A percentile compares a stretch with the other conserved stretches of the same genome.
These are phyloP conservation scores for Nesidiocoris tenuis DNA, from an alignment of 2,888 invertebrate genomes.

Conservation along the genomic window DNA sequence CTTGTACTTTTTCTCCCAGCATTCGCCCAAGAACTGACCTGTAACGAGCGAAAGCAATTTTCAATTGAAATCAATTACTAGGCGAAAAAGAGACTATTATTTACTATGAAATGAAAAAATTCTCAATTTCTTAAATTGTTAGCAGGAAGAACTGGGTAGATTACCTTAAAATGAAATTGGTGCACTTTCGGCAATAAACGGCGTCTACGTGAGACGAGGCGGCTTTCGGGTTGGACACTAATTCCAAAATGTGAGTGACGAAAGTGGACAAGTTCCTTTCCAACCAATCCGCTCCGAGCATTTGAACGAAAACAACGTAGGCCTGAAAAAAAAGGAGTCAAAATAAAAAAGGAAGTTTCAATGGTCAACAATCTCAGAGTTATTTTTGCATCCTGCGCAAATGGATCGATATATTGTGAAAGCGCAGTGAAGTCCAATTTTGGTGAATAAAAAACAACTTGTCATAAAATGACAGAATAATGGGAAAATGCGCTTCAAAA, in stretches of 20 bases:
- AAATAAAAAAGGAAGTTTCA: no score
- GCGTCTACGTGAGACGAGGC: constrained; percentile 96
- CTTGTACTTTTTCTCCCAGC: constrained; percentile 95
- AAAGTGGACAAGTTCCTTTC: constrained; percentile 86
- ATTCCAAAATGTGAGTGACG: constrained; percentile 84
- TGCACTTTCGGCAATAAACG: constrained; percentile 95
- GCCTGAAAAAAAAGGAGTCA: constrained; percentile 66
- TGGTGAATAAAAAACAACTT: no score
- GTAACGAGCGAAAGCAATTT: not conserved
- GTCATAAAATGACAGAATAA: no score
- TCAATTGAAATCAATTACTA: no score
- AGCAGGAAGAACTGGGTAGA: no score
- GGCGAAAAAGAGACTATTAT: no score
- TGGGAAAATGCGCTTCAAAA: no score
- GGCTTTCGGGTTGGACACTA: constrained; percentile 89
- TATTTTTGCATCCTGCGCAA: not conserved
- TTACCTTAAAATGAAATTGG: constrained; percentile 83
- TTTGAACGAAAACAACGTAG: constrained; percentile 92
- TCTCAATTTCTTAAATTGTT: not conserved
- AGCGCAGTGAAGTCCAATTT: no score
- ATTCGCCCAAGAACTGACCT: constrained; percentile 83
- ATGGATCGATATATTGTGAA: no score
- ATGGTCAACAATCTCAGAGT: no score
- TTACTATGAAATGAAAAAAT: no score
- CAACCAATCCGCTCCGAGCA: constrained; percentile 91